Base-by-base conservation (phyloP, 1,140 invertebrate species). In the Lepidurus arcticus region DNA sequence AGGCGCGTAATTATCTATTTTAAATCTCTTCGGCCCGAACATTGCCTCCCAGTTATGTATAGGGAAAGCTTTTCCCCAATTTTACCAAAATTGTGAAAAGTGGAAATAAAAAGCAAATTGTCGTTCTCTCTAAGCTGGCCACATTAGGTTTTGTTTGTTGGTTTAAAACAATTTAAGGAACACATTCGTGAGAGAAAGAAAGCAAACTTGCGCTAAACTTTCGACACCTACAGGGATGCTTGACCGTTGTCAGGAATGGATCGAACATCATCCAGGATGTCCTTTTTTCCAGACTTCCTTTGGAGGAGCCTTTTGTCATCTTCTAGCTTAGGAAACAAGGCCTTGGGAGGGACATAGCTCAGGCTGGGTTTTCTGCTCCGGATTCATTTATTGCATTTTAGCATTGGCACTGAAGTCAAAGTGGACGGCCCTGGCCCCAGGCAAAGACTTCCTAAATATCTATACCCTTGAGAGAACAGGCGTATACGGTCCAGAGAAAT, bases 401-500 rank as follows among this genome's bases (percentile, higher is more conserved):
- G 21, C 6, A 13, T 8, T n/a, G 4, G 16, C 53, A 65, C 53
- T 21, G 16, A 16, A 13, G 53, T 16, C 34, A 34, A 34, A 34
- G 34, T 34, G 34, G 34, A 65, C 53, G 8, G 53, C 53, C 53
- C 53, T 65, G 53, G 53, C 53, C 53, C 53, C 16, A 65, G 21
- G 53, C 53, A 65, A 65, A 21, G 53, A n/a, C 21, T 65, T 21
- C 53, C 21, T 65, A 21, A 34, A 34, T 16, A 21, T 65, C 53
- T 21, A 16, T 65, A 65, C 53, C 53, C 53, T 65, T 65, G 53
- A 65, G 53, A 65, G 53, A 34, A 34, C 53, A 65, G 53, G 53
- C 53, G 13, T 16, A 65, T 65, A 21, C 13, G 53, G 21, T 13
- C 13, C 4, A 65, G 53, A 65, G 53, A 65, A 21, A 65, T 7